Evolutionary conservation across 2,113 vertebrate genomes (phyloP).

Genomic region (Potamarius usumacintae): DNA sequence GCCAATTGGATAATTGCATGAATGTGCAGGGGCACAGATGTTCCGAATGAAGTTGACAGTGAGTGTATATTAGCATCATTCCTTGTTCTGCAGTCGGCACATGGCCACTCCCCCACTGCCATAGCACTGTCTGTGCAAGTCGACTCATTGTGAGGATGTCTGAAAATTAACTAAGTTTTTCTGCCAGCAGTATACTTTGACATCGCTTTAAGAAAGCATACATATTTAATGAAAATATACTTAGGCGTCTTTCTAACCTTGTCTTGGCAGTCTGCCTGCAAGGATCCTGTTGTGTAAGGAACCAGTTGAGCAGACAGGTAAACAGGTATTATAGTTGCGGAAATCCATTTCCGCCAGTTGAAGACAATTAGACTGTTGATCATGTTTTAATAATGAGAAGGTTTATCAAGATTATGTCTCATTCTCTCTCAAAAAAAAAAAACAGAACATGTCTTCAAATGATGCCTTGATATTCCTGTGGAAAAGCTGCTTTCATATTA

Average conservation of each 20-base stretch:
- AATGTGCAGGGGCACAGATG: background rate
- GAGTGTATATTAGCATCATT: background rate
- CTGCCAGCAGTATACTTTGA: background rate
- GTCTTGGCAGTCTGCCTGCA: background rate
- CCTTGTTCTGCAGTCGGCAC: background rate
- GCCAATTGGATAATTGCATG: background rate
- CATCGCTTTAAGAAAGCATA: too few relatives aligned
- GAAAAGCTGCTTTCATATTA: background rate
- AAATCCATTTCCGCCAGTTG: background rate
- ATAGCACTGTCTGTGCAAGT: background rate
- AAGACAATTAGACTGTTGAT: background rate
- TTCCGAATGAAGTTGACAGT: background rate
- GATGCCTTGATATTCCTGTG: background rate
- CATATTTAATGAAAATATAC: background rate
- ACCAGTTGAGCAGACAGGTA: background rate
- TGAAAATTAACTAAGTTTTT: background rate
- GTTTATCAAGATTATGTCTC: background rate
- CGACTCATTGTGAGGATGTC: background rate
- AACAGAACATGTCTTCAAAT: background rate
- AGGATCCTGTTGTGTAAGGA: background rate
- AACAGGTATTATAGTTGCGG: background rate
- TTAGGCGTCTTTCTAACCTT: background rate
- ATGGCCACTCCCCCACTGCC: background rate
- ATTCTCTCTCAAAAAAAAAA: background rate
- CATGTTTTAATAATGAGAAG: background rate